Evolutionary conservation across 2,113 vertebrate species (phyloP).

Genomic region (Paraplagusia blochii): DNA sequence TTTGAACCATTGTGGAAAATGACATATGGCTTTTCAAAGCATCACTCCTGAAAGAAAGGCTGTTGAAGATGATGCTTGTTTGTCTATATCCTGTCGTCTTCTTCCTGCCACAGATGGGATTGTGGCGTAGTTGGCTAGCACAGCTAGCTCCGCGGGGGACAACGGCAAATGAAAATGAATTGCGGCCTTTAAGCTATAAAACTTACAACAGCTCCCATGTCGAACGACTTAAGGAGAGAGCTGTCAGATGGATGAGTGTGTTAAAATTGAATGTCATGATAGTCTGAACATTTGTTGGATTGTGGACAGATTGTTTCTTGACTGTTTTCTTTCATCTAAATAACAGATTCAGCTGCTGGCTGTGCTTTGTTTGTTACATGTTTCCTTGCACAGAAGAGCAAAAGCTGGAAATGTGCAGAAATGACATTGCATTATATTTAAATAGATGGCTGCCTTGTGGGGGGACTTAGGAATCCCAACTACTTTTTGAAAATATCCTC

Average conservation of each 20-base stretch:
- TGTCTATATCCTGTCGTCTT: slow-evolving; percentile 39
- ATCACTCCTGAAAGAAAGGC: slow-evolving; percentile 29
- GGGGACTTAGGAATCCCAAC: slow-evolving; percentile 3
- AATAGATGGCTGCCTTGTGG: slow-evolving; percentile 18
- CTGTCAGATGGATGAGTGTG: slow-evolving; percentile 30
- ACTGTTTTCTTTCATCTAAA: not conserved
- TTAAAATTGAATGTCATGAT: slow-evolving; percentile 13
- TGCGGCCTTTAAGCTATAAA: slow-evolving; percentile 5
- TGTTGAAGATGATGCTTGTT: slow-evolving; percentile 17
- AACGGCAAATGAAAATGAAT: slow-evolving; percentile 42
- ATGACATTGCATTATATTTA: slow-evolving; percentile 20
- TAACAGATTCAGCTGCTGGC: not conserved
- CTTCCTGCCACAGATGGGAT: not conserved
- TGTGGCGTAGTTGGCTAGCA: not conserved
- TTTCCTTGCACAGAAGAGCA: slow-evolving; percentile 44
- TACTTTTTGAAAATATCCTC: slow-evolving; percentile 25
- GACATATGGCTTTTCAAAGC: slow-evolving; percentile 22
- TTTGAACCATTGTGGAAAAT: not conserved
- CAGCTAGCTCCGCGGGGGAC: not conserved
- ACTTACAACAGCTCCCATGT: not conserved
- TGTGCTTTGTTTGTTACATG: slow-evolving; percentile 29
- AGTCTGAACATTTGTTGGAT: slow-evolving; percentile 4
- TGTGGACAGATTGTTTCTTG: slow-evolving; percentile 11
- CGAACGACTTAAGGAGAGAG: slow-evolving; percentile 11
- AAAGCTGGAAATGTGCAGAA: slow-evolving; percentile 34